phyloP scores from a whole-genome alignment of 2,113 vertebrate species.

The Ceyx melanurus region DNA sequence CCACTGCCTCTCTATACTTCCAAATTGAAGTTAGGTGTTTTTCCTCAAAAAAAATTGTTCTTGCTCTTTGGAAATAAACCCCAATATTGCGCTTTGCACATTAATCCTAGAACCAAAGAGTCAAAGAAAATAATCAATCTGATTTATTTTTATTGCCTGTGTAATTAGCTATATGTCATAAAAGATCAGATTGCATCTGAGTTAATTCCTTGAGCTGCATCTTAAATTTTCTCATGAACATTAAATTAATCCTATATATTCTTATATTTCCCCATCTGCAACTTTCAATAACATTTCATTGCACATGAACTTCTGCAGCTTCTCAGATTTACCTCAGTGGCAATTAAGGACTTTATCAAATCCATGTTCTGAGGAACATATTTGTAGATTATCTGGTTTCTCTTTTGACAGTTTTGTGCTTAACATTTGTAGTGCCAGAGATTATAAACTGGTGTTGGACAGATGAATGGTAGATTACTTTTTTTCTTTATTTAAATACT shows the following conservation, averaged over 20 bases:
- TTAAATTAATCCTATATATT: constrained; percentile 47
- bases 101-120: background rate
- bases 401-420: background rate
- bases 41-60: background rate
- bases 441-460: background rate
- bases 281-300: background rate
- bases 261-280: background rate
- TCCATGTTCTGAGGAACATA: background rate
- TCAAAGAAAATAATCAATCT: constrained; percentile 45
- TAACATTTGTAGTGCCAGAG: background rate
- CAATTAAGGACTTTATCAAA: background rate
- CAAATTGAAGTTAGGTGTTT: background rate
- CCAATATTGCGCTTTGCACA: background rate
- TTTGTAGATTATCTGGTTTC: background rate
- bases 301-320: background rate
- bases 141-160: constrained; percentile 52
- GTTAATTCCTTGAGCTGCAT: constrained; percentile 37
- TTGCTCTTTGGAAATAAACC: background rate
- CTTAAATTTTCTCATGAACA: constrained; percentile 51
- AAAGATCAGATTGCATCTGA: constrained; percentile 54
- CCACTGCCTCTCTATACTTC: background rate
- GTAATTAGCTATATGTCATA: constrained; percentile 63
- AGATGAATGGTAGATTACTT: background rate
- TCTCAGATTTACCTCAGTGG: background rate
- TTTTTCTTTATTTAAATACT: background rate